These are phyloP conservation scores for Dromaius novaehollandiae DNA, from an alignment of 2,113 vertebrate species.

Conservation along the genomic window DNA sequence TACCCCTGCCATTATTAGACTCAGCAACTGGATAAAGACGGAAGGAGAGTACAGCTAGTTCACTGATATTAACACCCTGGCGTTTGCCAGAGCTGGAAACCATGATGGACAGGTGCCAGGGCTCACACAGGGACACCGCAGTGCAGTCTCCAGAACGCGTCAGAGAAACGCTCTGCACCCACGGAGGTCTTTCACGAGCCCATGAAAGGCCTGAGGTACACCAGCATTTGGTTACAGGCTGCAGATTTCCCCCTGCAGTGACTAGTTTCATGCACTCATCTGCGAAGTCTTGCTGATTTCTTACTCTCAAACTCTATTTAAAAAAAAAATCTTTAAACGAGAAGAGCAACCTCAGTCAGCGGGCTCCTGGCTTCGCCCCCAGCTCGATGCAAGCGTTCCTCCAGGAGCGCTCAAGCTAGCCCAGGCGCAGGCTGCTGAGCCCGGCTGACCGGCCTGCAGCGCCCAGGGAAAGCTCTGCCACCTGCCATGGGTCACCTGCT, in stretches of 20 bases:
- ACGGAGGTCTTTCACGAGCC: conserved; percentile 45
- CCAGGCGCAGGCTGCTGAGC: neutral
- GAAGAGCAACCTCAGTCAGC: conserved; percentile 13
- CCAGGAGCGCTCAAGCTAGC: neutral
- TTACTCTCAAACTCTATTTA: conserved; percentile 36
- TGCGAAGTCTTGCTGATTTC: conserved; percentile 55
- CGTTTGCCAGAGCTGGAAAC: conserved; percentile 36
- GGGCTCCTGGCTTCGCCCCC: neutral
- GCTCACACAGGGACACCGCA: neutral
- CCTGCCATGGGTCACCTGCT: neutral
- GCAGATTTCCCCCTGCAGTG: conserved; percentile 16
- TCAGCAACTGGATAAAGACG: neutral
- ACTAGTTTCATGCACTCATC: conserved; percentile 27
- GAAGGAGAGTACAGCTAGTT: neutral
- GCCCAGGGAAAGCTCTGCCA: neutral
- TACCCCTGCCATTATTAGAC: neutral
- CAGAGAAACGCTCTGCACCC: conserved; percentile 52
- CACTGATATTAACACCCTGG: neutral
- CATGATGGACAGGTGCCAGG: conserved; percentile 43
- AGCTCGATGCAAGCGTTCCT: conserved; percentile 4
- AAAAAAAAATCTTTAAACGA: conserved; percentile 11
- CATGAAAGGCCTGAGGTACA: conserved; percentile 36
- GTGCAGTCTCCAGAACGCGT: neutral
- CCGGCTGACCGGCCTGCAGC: neutral
- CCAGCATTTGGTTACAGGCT: conserved; percentile 20